These are phyloP conservation scores for Trichacis sp. DNA, from an alignment of 2,888 invertebrate genomes.

Conservation along the genomic window DNA sequence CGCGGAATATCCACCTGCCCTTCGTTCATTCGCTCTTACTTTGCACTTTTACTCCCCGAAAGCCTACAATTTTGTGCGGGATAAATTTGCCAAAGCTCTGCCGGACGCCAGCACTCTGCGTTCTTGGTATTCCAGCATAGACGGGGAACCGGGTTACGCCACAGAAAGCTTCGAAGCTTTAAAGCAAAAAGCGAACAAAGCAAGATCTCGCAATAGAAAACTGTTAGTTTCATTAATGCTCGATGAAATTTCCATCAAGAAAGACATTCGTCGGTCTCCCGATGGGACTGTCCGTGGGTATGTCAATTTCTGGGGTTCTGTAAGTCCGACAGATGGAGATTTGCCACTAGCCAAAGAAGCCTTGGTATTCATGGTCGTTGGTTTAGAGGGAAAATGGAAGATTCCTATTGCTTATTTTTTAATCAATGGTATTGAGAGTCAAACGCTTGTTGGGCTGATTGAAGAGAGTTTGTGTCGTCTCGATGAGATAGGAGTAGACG, in stretches of 20 bases:
- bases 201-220: slow-evolving; percentile 11
- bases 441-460: slow-evolving; percentile 14
- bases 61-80: slow-evolving; percentile 40
- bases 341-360: slow-evolving; percentile 16
- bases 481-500: slow-evolving; percentile 29
- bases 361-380: slow-evolving; percentile 24
- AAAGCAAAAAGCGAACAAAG: slow-evolving; percentile 18
- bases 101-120: slow-evolving; percentile 36
- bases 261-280: slow-evolving; percentile 16
- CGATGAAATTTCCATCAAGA: slow-evolving; percentile 41
- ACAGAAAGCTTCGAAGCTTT: slow-evolving; percentile 31
- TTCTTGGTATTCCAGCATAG: slow-evolving; percentile 31
- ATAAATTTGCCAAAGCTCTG: slow-evolving; percentile 34
- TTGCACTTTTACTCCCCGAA: slow-evolving; percentile 44
- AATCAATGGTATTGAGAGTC: slow-evolving; percentile 14
- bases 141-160: slow-evolving; percentile 38
- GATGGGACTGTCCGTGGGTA: slow-evolving; percentile 33
- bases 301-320: slow-evolving; percentile 30
- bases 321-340: slow-evolving; percentile 1
- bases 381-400: slow-evolving; percentile 24
- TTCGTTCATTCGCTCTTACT: slow-evolving; percentile 38
- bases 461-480: slow-evolving; percentile 13
- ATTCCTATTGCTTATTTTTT: slow-evolving; percentile 24
- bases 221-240: slow-evolving; percentile 32
- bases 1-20: slow-evolving; percentile 30